Base-by-base conservation (phyloP, 2,797 vertebrate species). In the Acanthurus tractus region DNA sequence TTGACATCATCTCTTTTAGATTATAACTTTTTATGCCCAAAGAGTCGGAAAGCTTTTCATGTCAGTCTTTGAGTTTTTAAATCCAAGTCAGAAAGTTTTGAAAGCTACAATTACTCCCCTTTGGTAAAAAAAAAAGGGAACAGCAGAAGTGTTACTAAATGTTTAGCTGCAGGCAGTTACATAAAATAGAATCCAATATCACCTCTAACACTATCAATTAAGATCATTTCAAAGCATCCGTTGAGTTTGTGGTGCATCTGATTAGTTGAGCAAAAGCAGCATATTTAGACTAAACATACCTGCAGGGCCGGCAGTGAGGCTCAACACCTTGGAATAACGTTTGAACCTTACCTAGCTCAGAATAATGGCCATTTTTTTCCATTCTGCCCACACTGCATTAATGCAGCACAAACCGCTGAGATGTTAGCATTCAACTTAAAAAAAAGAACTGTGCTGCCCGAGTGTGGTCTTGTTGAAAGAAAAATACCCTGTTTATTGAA, bases 401-500 rank as follows among this genome's bases (percentile, higher is more conserved):
- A 46, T 70, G 58, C 13, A 70, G 46, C 36, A 53, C 44, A 25
- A 36, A 12, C 17, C 12, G 22, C 18, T 11, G 15, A 6, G 6
- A 22, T 64, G 13, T 22, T 70, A 40, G 52, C 9, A 42, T 45
- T 23, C 49, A 50, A 6, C 4, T 12, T 25, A 20, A 40, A 63
- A 23, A 10, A 23, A 63, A 23, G 7, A 23, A 46, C 23, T 25
- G 29, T 34, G 40, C 42, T 54, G 8, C 46, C 49, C 22, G 20
- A 11, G 23, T 23, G 12, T 8, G n/a, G 17, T 54, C 34, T 46
- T 20, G 46, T 59, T 50, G 29, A 56, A 50, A 36, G 15, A 63
- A 22, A 55, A 23, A 46, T 42, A 11, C 18, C 45, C 65, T 64
- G 46, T 52, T 61, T 42, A 40, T 63, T n/a, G 10, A 38, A 59